These are phyloP conservation scores for Andrena chrysosceles DNA, from an alignment of 2,888 invertebrate genomes.

Conservation along the genomic window DNA sequence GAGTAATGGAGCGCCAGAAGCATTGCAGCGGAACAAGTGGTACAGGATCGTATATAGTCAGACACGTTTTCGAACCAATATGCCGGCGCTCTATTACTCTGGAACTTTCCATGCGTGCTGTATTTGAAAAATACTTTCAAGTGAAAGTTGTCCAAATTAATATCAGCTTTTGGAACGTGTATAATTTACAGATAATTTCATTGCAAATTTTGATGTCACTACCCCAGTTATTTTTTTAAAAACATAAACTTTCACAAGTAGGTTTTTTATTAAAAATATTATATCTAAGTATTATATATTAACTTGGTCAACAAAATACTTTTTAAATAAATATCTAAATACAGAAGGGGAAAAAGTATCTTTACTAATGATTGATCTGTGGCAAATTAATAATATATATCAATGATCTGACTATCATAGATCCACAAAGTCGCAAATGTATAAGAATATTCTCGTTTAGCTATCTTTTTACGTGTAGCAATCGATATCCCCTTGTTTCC, in stretches of 20 bases:
- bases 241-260: too few relatives aligned
- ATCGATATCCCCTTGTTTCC: slow-evolving; percentile 4
- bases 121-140: neutral
- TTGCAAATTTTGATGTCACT: too few relatives aligned
- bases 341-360: neutral
- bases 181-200: neutral
- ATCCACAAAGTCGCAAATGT: neutral
- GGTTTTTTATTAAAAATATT: too few relatives aligned
- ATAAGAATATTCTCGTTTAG: neutral
- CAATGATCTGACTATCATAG: too few relatives aligned
- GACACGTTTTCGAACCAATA: neutral
- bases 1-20: neutral
- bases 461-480: neutral
- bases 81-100: neutral
- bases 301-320: too few relatives aligned
- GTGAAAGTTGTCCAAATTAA: neutral
- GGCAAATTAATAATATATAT: too few relatives aligned
- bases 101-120: neutral
- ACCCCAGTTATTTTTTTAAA: too few relatives aligned
- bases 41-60: neutral
- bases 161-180: neutral
- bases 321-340: neutral
- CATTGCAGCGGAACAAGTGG: neutral
- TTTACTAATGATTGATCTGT: neutral
- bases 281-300: too few relatives aligned